Base-by-base conservation (phyloP, 2,888 invertebrate genomes). In the Acronicta aceris region DNA sequence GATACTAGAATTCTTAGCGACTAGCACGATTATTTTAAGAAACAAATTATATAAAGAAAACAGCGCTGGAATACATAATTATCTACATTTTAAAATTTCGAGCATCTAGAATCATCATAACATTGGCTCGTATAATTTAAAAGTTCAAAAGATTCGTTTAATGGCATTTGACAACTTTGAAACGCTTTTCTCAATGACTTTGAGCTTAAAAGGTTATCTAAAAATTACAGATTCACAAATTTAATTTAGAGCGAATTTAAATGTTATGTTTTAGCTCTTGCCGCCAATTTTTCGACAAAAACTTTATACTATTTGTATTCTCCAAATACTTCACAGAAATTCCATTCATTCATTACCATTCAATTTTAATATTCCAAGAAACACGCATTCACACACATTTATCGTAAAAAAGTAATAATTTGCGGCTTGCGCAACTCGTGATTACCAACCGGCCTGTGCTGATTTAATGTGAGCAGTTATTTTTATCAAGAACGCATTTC, bases 401-500 rank as follows among this genome's bases (percentile, higher is more conserved):
- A 61, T 47, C 55, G 16, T 40, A 52, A 65, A 71, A 59, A 62
- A 51, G 13, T 8, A 57, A 43, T 49, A 45, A 68, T 62, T 69
- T 64, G 33, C 59, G 49, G 49, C 47, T 76, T 76, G 47, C 62
- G 57, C 50, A 73, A 73, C 53, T 48, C 40, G 2, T 48, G 57
- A 64, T 67, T 58, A 55, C 57, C 30, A 45, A 64, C 71, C 68
- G 60, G 66, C 65, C 58, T 0, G 56, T 65, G 47, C 48, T 50
- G 43, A 65, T 53, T 76, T 66, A 72, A 78, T 70, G 62, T 45
- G 40, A 53, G 60, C 66, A 70, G 63, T 74, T 78, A 78, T 78
- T 74, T 77, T 74, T 76, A 78, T 71, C 81, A 66, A 49, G 69
- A 72, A 78, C 59, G 59, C 50, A 74, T 74, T 81, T 76, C 70